Conservation (phyloP, 2,797 vertebrate species). For the Schizothorax lantsangensis region DNA sequence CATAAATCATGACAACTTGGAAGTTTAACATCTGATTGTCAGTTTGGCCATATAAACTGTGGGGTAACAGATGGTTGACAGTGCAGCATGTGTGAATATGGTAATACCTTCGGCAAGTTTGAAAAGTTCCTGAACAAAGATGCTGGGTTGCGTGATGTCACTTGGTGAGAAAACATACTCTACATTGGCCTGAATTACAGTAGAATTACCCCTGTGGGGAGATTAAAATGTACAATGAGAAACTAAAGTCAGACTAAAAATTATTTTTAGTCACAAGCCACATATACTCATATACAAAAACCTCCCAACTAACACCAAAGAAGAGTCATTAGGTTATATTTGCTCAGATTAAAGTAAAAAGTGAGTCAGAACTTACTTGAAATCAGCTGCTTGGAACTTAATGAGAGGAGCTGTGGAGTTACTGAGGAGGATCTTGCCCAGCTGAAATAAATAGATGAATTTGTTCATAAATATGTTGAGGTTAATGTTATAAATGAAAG, state of each 20-base stretch:
- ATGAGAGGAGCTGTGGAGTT: background rate
- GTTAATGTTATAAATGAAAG: background rate
- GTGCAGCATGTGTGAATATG: background rate
- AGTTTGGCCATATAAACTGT: background rate
- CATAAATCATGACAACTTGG: background rate
- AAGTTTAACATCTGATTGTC: background rate
- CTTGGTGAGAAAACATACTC: conserved; percentile 25
- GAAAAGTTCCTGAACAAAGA: conserved; percentile 39
- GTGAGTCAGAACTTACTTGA: conserved; percentile 29
- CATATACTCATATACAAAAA: background rate
- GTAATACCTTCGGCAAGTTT: conserved; percentile 3
- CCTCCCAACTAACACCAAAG: background rate
- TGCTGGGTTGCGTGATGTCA: conserved; percentile 9
- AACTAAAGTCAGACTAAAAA: background rate
- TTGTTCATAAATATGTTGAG: background rate
- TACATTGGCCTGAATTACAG: conserved; percentile 36
- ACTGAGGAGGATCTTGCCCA: conserved; percentile 23
- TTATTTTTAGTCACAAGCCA: background rate
- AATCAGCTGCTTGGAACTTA: conserved; percentile 19
- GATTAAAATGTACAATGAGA: conserved; percentile 1
- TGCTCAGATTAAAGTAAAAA: background rate
- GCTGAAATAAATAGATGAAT: background rate
- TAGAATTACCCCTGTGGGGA: conserved; percentile 24
- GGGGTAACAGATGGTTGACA: background rate
- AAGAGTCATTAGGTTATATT: background rate